Conservation (phyloP, 2,113 vertebrate genomes). For the Gnathonemus longibarbis region DNA sequence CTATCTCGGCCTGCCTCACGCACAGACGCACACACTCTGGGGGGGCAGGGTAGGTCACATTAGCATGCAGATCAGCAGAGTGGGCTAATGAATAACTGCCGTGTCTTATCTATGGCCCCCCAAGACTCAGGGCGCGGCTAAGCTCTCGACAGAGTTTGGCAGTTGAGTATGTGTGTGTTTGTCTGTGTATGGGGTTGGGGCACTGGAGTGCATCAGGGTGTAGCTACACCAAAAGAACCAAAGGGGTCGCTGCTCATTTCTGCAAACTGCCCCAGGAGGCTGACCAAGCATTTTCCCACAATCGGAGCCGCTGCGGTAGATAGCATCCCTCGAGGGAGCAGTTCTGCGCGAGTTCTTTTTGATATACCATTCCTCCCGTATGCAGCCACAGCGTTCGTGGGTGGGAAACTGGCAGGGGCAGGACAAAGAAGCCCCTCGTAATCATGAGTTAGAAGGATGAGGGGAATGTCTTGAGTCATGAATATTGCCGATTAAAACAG, state of each 20-base stretch:
- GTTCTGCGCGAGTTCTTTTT: background rate
- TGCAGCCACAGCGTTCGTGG: background rate
- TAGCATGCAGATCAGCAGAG: constrained; percentile 28
- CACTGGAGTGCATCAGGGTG: background rate
- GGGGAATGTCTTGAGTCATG: background rate
- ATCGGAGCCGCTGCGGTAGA: background rate
- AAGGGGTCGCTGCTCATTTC: background rate
- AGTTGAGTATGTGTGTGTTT: background rate
- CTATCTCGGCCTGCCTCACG: constrained; percentile 24
- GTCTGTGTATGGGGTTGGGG: background rate
- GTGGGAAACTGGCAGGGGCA: background rate
- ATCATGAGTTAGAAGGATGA: background rate
- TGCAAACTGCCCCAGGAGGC: background rate
- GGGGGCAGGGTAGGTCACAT: constrained; percentile 2
- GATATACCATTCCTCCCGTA: background rate
- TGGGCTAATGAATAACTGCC: constrained; percentile 38
- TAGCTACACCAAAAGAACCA: background rate
- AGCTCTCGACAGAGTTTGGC: background rate
- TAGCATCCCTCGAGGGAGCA: background rate
- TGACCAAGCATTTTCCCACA: background rate
- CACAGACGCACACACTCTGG: background rate
- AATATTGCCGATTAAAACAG: background rate
- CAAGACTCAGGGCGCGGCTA: background rate
- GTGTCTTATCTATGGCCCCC: constrained; percentile 36
- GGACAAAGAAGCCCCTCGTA: background rate